Conservation (phyloP, 2,113 vertebrate genomes). For the Pangasianodon hypophthalmus region DNA sequence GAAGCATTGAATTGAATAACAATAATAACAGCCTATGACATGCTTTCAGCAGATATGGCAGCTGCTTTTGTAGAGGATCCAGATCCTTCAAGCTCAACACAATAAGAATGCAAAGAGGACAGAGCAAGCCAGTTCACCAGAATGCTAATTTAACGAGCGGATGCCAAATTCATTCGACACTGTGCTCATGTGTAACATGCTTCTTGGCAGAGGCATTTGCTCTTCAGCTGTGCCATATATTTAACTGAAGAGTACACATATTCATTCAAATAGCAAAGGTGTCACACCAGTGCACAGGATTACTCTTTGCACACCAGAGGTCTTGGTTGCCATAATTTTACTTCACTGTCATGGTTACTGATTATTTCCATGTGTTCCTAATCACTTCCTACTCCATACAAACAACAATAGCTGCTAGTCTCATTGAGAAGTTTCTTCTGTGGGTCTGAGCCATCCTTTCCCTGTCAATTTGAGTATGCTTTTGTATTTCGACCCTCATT, state of each 20-base stretch:
- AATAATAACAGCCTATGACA: conserved; percentile 72
- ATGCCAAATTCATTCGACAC: conserved; percentile 59
- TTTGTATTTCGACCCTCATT: background rate
- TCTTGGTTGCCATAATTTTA: background rate
- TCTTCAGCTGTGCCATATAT: conserved; percentile 27
- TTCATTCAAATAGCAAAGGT: background rate
- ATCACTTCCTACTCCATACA: background rate
- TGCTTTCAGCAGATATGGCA: conserved; percentile 72
- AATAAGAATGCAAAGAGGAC: conserved; percentile 66
- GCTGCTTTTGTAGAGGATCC: conserved; percentile 69
- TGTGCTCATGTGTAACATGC: conserved; percentile 59
- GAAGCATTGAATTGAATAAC: conserved; percentile 64
- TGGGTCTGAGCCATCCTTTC: background rate
- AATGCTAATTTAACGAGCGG: conserved; percentile 62
- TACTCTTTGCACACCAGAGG: background rate
- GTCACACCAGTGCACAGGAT: background rate
- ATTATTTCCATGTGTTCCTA: background rate
- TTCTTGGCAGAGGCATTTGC: conserved; percentile 36
- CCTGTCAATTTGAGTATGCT: background rate
- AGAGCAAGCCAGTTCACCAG: conserved; percentile 74
- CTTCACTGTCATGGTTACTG: background rate
- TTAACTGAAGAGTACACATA: conserved; percentile 14
- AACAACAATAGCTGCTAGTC: background rate
- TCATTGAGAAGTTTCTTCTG: background rate
- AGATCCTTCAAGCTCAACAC: conserved; percentile 72